Evolutionary conservation across 2,888 invertebrate species (phyloP).

Genomic region (Priocnemis perturbator): DNA sequence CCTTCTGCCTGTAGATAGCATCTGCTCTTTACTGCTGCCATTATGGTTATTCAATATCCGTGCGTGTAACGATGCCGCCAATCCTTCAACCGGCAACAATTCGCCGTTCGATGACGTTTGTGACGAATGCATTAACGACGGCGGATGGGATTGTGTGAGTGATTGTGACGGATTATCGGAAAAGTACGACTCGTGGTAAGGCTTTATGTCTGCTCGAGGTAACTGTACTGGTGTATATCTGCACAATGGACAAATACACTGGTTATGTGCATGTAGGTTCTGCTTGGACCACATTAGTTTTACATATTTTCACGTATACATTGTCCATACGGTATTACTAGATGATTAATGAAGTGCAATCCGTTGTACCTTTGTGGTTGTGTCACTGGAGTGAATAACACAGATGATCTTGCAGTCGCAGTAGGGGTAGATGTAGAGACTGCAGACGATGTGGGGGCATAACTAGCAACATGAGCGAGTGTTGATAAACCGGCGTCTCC

Average conservation of each 20-base stretch:
- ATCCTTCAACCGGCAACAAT: constrained; percentile 78
- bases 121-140: constrained; percentile 67
- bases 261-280: not conserved
- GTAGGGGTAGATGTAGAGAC: constrained; percentile 64
- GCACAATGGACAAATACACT: constrained; percentile 14
- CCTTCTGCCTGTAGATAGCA: constrained; percentile 60
- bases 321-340: too few species aligned
- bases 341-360: not conserved
- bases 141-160: constrained; percentile 58
- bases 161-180: constrained; percentile 76
- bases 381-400: constrained; percentile 69
- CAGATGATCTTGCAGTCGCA: constrained; percentile 69
- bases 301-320: too few species aligned
- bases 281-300: not conserved
- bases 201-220: constrained; percentile 84
- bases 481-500: constrained; percentile 73
- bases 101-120: constrained; percentile 65
- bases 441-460: constrained; percentile 68
- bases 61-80: constrained; percentile 89
- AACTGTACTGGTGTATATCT: constrained; percentile 79
- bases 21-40: constrained; percentile 65
- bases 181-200: constrained; percentile 84
- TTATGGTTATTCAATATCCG: constrained; percentile 83
- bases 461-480: constrained; percentile 72
- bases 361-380: constrained; percentile 69